A percentile compares a stretch with the other conserved stretches of the same genome.
Conservation (phyloP, 1,140 invertebrate species). For the Zaprionus nigranus region DNA sequence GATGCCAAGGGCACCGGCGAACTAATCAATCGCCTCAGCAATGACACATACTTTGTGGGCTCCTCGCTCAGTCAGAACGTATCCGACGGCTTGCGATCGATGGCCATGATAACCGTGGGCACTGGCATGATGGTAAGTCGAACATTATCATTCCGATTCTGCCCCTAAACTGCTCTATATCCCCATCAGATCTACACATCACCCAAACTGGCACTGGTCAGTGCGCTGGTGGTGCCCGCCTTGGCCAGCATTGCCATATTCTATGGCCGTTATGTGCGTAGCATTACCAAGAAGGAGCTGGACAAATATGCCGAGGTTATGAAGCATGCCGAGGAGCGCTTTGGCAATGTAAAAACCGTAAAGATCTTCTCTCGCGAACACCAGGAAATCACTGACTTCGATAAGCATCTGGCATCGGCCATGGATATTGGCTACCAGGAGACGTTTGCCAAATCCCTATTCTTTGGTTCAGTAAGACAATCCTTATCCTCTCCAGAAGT, state of each 20-base stretch:
- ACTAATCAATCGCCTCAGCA: constrained; percentile 94
- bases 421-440: constrained; percentile 94
- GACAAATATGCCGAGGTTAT: constrained; percentile 93
- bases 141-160: not conserved
- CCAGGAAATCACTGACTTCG: constrained; percentile 90
- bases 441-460: constrained; percentile 93
- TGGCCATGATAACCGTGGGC: constrained; percentile 93
- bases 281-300: constrained; percentile 93
- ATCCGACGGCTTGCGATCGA: constrained; percentile 95
- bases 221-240: constrained; percentile 94
- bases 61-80: constrained; percentile 96
- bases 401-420: constrained; percentile 89
- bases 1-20: constrained; percentile 97
- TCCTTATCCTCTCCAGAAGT: not conserved
- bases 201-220: constrained; percentile 92
- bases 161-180: too few relatives aligned
- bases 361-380: constrained; percentile 95
- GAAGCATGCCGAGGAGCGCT: constrained; percentile 95
- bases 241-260: constrained; percentile 93
- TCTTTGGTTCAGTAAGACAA: constrained; percentile 92
- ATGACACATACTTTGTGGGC: constrained; percentile 96
- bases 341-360: constrained; percentile 97
- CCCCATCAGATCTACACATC: constrained; percentile 93
- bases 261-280: constrained; percentile 94
- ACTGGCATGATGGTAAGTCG: constrained; percentile 95